Conservation (phyloP, 2,113 vertebrate species). For the Cairina moschata region DNA sequence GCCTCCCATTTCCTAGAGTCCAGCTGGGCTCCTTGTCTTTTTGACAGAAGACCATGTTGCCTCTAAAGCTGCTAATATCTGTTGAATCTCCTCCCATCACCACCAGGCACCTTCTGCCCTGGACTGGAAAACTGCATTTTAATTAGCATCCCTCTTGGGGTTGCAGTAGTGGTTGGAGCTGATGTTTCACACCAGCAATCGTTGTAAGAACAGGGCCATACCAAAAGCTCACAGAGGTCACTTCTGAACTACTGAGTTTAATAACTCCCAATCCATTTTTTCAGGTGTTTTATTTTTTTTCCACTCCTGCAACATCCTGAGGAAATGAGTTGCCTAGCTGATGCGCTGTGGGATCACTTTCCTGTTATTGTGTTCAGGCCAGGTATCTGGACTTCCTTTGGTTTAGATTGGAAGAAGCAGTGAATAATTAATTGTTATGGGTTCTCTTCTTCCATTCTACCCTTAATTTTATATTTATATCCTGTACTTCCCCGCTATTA, state of each 20-base stretch:
- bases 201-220: neutral
- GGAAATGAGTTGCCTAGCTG: neutral
- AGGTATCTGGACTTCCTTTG: neutral
- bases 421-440: neutral
- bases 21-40: neutral
- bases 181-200: neutral
- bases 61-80: neutral
- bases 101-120: neutral
- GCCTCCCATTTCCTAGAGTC: neutral
- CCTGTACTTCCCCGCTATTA: neutral
- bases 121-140: neutral
- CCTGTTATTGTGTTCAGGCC: neutral
- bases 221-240: neutral
- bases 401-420: neutral
- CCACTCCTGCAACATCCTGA: neutral
- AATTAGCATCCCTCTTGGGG: constrained; percentile 16
- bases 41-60: neutral
- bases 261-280: neutral
- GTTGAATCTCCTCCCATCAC: neutral
- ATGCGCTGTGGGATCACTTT: neutral
- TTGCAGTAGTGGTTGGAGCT: neutral
- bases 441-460: neutral
- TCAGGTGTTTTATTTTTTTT: neutral
- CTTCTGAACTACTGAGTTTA: neutral
- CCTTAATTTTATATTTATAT: neutral